A percentile compares a stretch with the other conserved stretches of the same genome.
phyloP scores from a whole-genome alignment of 64 coral and sea anemone genomes.

The Platygyra sinensis region DNA sequence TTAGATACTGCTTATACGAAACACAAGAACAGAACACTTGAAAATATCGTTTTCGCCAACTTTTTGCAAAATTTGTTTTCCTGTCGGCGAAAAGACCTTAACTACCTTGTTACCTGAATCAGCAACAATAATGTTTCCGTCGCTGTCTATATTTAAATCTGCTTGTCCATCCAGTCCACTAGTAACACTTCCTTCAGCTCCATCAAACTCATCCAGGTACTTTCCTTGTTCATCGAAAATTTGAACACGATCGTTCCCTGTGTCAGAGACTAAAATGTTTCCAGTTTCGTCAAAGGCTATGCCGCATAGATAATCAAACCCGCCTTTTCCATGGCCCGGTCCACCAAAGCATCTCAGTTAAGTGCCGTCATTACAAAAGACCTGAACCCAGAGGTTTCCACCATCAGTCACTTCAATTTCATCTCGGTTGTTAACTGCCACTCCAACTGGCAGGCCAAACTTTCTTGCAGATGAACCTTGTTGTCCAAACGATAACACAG shows the following conservation, averaged over 20 bases:
- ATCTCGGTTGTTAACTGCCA: slow-evolving; percentile 36
- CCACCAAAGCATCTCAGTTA: slow-evolving; percentile 23
- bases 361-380: background rate
- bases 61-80: slow-evolving; percentile 20
- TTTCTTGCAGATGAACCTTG: background rate
- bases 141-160: background rate
- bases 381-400: slow-evolving; percentile 2
- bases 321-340: background rate
- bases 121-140: slow-evolving; percentile 39
- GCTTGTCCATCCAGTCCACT: too few relatives aligned
- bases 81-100: slow-evolving; percentile 32
- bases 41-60: background rate
- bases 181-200: too few relatives aligned
- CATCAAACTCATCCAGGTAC: too few relatives aligned
- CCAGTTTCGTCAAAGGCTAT: slow-evolving; percentile 3
- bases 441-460: slow-evolving; percentile 2
- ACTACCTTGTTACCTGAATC: slow-evolving; percentile 27
- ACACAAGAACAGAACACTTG: slow-evolving; percentile 12
- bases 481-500: slow-evolving; percentile 31
- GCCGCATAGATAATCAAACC: background rate
- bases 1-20: slow-evolving; percentile 4
- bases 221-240: too few relatives aligned
- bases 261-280: background rate
- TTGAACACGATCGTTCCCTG: too few relatives aligned
- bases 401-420: slow-evolving; percentile 20